Evolutionary conservation across 1,140 invertebrate species (phyloP).

Genomic region (Drosophila quadrilineata): DNA sequence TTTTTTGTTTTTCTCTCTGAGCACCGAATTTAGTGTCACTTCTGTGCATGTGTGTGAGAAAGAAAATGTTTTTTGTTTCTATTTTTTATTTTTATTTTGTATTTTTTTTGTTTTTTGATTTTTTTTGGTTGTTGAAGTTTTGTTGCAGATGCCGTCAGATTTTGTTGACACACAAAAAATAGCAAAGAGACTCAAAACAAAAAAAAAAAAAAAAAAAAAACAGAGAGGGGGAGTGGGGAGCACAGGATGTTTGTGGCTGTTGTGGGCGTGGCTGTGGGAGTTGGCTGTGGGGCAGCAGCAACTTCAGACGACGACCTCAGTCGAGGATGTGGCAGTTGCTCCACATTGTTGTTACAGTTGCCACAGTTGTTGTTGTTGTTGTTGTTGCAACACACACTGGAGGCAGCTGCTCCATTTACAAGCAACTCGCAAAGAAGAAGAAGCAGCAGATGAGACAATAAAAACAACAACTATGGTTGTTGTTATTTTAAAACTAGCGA

Average conservation of each 20-base stretch:
- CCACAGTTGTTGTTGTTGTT: slow-evolving; percentile 28
- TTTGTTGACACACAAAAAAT: slow-evolving; percentile 69
- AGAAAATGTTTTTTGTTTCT: slow-evolving; percentile 11
- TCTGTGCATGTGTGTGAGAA: slow-evolving; percentile 9
- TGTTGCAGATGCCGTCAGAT: slow-evolving; percentile 16
- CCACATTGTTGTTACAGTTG: slow-evolving; percentile 21
- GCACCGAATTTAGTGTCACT: slow-evolving; percentile 65
- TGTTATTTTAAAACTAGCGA: slow-evolving; percentile 32
- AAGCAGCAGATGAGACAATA: slow-evolving; percentile 30
- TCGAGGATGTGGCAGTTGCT: slow-evolving; percentile 42
- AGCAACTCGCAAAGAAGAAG: no score
- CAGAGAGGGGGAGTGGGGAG: slow-evolving; percentile 24
- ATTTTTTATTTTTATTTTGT: background rate
- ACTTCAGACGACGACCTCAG: slow-evolving; percentile 16
- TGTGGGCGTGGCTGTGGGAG: background rate
- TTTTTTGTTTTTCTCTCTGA: slow-evolving; percentile 25
- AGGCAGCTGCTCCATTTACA: slow-evolving; percentile 47
- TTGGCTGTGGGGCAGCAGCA: background rate
- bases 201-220: no score
- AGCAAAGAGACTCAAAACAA: slow-evolving; percentile 47
- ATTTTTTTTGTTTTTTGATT: slow-evolving; percentile 6
- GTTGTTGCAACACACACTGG: slow-evolving; percentile 36
- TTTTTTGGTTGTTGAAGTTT: slow-evolving; percentile 25
- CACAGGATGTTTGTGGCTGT: background rate
- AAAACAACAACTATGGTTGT: slow-evolving; percentile 31